These are phyloP conservation scores for Thalassoma bifasciatum DNA, from an alignment of 2,113 vertebrate genomes.

Conservation along the genomic window DNA sequence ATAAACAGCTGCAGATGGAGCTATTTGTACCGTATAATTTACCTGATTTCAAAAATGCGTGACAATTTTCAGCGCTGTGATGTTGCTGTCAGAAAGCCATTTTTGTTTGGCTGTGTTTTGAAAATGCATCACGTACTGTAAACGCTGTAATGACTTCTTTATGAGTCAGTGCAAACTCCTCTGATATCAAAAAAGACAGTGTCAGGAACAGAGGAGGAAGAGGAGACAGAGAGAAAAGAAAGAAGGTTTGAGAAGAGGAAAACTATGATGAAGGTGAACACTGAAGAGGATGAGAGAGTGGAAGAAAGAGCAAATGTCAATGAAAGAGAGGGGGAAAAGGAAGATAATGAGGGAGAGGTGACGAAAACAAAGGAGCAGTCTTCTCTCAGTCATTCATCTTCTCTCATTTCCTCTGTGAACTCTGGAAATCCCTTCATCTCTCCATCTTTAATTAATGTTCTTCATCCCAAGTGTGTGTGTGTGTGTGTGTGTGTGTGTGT, in stretches of 20 bases:
- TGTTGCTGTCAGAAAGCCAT: no score
- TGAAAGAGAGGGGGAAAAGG: not conserved
- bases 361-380: no score
- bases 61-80: no score
- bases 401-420: slow-evolving; percentile 11
- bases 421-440: slow-evolving; percentile 25
- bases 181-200: no score
- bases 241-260: no score
- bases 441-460: slow-evolving; percentile 28
- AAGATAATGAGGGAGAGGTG: not conserved
- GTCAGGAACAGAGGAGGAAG: not conserved
- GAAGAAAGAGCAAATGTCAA: not conserved
- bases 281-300: not conserved
- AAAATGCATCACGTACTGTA: no score
- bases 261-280: no score
- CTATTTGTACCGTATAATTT: no score
- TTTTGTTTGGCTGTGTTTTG: no score
- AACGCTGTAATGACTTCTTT: not conserved
- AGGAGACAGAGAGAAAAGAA: no score
- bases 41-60: no score
- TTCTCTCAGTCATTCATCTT: not conserved
- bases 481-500: slow-evolving; percentile 4
- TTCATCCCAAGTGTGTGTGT: slow-evolving; percentile 13
- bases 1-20: no score
- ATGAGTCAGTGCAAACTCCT: not conserved